Evolutionary conservation across 92 coral and sea anemone genomes (phyloP).

Genomic region (Diadumene lineata): DNA sequence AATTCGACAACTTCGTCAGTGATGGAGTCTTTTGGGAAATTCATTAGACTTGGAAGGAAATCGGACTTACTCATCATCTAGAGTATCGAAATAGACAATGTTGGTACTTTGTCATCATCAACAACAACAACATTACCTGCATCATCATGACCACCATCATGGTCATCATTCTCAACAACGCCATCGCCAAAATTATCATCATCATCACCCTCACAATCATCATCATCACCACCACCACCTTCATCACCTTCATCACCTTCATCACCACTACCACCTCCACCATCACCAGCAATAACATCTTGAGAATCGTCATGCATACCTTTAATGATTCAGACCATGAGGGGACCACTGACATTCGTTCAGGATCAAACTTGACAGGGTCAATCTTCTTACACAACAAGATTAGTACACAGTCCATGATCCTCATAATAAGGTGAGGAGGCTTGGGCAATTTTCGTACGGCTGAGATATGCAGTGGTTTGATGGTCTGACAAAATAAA

Average conservation of each 20-base stretch:
- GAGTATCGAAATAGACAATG: too few species aligned
- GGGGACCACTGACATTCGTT: conserved; percentile 68
- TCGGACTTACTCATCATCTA: conserved; percentile 94
- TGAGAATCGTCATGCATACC: conserved; percentile 39
- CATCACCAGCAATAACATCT: background rate
- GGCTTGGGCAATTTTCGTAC: conserved; percentile 95
- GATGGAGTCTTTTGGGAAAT: conserved; percentile 88
- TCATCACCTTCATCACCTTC: background rate
- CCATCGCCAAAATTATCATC: background rate
- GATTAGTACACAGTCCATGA: conserved; percentile 93
- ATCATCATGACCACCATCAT: background rate
- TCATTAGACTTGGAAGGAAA: conserved; percentile 71
- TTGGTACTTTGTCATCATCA: too few species aligned
- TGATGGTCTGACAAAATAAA: conserved; percentile 73
- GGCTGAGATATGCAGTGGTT: conserved; percentile 89
- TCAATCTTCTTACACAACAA: conserved; percentile 76
- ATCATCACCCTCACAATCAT: background rate
- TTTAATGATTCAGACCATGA: conserved; percentile 92
- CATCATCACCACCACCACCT: background rate
- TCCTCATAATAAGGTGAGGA: conserved; percentile 96
- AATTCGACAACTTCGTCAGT: conserved; percentile 95
- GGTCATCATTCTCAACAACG: background rate
- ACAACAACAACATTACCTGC: background rate
- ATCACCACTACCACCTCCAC: background rate
- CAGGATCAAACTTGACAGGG: conserved; percentile 80